Conservation (phyloP, 2,797 vertebrate genomes). For the Leucoraja ocellata region DNA sequence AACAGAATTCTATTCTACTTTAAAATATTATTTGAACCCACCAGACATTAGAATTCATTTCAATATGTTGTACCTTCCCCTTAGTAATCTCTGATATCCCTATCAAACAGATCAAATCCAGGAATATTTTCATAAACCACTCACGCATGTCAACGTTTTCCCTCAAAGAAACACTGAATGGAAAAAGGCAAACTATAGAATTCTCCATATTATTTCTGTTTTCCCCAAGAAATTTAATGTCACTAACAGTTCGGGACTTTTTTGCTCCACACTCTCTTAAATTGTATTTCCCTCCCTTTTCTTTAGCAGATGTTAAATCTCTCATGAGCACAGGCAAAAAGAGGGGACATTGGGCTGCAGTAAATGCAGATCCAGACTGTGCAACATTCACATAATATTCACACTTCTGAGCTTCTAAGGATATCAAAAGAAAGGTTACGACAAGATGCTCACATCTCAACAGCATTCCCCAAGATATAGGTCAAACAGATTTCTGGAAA, state of each 20-base stretch:
- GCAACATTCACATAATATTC: background rate
- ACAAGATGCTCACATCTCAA: background rate
- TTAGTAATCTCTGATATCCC: background rate
- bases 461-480: background rate
- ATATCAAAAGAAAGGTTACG: background rate
- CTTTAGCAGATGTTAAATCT: background rate
- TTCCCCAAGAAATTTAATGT: background rate
- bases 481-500: background rate
- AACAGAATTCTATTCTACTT: background rate
- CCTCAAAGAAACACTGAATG: background rate
- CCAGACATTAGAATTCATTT: background rate
- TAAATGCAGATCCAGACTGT: background rate
- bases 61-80: background rate
- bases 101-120: background rate
- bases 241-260: background rate
- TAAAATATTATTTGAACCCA: background rate
- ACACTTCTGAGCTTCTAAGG: background rate
- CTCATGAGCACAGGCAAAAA: background rate
- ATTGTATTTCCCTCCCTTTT: background rate
- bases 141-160: background rate
- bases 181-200: background rate
- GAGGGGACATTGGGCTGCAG: background rate
- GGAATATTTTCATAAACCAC: background rate
- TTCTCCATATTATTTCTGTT: background rate
- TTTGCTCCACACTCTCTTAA: background rate